Percentiles rank a stretch among this genome's conserved stretches.
phyloP scores from a whole-genome alignment of 2,113 vertebrate species.

The Dasyurus viverrinus region DNA sequence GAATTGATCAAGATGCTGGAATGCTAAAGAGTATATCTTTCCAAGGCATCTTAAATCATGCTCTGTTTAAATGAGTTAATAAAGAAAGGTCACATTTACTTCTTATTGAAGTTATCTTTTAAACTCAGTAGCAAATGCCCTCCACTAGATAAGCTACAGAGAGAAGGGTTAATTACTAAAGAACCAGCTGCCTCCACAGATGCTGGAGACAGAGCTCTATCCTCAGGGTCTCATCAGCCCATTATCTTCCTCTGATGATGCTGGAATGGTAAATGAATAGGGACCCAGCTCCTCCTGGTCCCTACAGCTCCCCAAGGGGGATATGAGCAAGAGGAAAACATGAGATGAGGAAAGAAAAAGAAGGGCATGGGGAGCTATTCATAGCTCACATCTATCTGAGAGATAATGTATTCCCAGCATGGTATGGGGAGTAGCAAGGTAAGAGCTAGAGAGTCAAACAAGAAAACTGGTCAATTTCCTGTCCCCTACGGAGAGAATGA shows the following conservation, averaged over 20 bases:
- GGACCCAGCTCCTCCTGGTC: neutral
- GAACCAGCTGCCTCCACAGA: neutral
- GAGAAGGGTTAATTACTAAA: neutral
- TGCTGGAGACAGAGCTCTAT: neutral
- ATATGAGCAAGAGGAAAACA: neutral
- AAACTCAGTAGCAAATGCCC: neutral
- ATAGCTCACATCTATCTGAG: neutral
- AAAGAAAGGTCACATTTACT: neutral
- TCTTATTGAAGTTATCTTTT: neutral
- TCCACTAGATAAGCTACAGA: neutral
- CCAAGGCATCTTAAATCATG: neutral
- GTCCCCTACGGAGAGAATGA: neutral
- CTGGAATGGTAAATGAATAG: neutral
- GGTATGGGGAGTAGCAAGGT: neutral
- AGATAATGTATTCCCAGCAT: neutral
- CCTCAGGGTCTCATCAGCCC: neutral
- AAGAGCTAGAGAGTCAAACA: neutral
- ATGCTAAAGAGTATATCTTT: neutral
- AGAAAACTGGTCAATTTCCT: neutral
- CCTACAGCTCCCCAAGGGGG: neutral
- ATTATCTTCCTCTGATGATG: neutral
- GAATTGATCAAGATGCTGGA: neutral
- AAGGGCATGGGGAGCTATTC: neutral
- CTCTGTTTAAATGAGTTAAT: neutral
- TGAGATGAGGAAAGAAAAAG: neutral